These are phyloP conservation scores for Melanerpes formicivorus DNA, from an alignment of 2,113 vertebrate species.

Conservation along the genomic window DNA sequence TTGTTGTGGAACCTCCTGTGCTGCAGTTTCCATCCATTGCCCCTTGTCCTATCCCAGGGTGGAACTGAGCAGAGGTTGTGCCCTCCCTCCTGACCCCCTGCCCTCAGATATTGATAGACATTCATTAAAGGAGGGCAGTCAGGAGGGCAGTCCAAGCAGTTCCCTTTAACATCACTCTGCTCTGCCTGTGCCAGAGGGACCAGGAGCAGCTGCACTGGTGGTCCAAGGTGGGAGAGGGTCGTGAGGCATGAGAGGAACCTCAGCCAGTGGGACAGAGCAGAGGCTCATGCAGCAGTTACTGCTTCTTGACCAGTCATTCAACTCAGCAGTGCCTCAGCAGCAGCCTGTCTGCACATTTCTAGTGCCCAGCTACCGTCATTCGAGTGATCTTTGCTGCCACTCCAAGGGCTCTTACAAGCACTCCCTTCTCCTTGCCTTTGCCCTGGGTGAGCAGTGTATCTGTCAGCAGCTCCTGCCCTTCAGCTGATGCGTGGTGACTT, in stretches of 20 bases:
- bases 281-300: neutral
- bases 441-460: neutral
- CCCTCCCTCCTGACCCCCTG: no score
- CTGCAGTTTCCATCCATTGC: no score
- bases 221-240: accelerated
- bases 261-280: neutral
- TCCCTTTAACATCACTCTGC: neutral
- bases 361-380: neutral
- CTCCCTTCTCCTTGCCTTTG: neutral
- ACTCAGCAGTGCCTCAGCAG: neutral
- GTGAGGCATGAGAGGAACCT: neutral
- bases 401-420: neutral
- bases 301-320: neutral
- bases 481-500: neutral
- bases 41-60: no score
- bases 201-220: neutral
- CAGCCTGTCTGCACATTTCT: neutral
- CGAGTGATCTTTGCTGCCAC: neutral
- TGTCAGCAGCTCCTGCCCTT: neutral
- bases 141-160: neutral
- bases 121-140: accelerated
- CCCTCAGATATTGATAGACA: no score
- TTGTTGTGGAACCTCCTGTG: no score
- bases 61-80: no score
- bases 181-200: neutral